Percentiles rank a stretch among this genome's conserved stretches.
phyloP scores from a whole-genome alignment of 2,888 invertebrate species.

The Amblyteles armatorius region DNA sequence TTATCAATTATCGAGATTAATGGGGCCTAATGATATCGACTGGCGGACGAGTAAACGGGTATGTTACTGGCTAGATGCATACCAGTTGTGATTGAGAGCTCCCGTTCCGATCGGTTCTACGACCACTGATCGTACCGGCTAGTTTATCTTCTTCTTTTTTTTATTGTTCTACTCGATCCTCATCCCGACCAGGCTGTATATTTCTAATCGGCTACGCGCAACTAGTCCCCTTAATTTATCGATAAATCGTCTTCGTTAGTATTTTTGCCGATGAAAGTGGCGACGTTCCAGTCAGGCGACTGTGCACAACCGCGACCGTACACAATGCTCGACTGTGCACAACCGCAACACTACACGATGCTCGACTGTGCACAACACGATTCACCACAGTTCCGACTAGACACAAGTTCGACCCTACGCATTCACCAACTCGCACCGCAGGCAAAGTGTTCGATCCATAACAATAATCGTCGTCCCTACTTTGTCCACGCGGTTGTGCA shows the following conservation, averaged over 20 bases:
- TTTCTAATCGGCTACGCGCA: neutral
- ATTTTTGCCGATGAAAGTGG: neutral
- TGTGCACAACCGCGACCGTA: neutral
- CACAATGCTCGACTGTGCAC: neutral
- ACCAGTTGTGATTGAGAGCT: slow-evolving; percentile 8
- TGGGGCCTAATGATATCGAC: slow-evolving; percentile 54
- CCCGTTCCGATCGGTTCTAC: neutral
- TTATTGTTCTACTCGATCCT: neutral
- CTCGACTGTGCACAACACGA: neutral
- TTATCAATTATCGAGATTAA: slow-evolving; percentile 65
- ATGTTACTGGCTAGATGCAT: slow-evolving; percentile 10
- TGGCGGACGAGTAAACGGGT: slow-evolving; percentile 37
- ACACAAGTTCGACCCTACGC: too few species aligned
- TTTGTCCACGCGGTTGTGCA: too few species aligned
- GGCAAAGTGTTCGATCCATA: too few species aligned
- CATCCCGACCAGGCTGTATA: neutral
- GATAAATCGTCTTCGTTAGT: neutral
- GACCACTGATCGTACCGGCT: slow-evolving; percentile 21
- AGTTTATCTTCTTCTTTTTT: neutral
- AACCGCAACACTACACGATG: neutral
- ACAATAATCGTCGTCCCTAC: too few species aligned
- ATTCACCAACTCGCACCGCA: too few species aligned
- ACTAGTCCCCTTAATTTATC: neutral
- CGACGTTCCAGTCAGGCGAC: neutral
- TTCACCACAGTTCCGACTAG: too few species aligned